Conservation (phyloP, 2,888 invertebrate genomes). For the Busseola fusca region DNA sequence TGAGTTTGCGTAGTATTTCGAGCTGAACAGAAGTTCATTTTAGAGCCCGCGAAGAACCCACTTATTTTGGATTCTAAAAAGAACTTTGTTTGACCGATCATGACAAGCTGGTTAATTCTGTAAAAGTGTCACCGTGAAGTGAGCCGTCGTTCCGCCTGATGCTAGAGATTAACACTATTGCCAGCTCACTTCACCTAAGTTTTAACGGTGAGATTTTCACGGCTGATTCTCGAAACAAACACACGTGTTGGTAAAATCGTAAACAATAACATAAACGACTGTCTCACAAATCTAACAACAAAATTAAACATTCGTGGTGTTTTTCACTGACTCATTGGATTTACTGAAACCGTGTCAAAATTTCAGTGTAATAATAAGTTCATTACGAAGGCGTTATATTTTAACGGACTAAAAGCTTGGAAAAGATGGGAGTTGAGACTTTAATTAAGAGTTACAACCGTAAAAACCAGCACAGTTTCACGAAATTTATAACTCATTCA, state of each 20-base stretch:
- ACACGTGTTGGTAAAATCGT: background rate
- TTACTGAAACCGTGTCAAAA: slow-evolving; percentile 5
- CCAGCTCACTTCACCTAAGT: background rate
- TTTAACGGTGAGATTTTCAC: background rate
- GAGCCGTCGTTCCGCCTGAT: background rate
- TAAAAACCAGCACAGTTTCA: slow-evolving; percentile 30
- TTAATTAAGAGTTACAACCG: slow-evolving; percentile 50
- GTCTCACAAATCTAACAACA: background rate
- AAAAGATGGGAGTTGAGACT: slow-evolving; percentile 27
- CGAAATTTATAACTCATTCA: slow-evolving; percentile 37
- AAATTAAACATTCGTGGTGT: background rate
- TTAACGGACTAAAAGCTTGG: slow-evolving; percentile 26
- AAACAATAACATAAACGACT: background rate
- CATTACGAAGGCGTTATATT: slow-evolving; percentile 29
- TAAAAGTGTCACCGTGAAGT: background rate
- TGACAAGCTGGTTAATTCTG: background rate
- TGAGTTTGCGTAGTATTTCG: background rate
- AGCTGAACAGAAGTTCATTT: background rate
- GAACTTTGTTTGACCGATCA: background rate
- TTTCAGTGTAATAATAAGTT: slow-evolving; percentile 17
- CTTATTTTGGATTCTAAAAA: background rate
- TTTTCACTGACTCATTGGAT: slow-evolving; percentile 8
- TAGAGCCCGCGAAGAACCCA: background rate
- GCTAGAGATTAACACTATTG: background rate
- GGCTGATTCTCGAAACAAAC: background rate